Evolutionary conservation across 2,888 invertebrate species (phyloP).

Genomic region (Hetaerina titia): DNA sequence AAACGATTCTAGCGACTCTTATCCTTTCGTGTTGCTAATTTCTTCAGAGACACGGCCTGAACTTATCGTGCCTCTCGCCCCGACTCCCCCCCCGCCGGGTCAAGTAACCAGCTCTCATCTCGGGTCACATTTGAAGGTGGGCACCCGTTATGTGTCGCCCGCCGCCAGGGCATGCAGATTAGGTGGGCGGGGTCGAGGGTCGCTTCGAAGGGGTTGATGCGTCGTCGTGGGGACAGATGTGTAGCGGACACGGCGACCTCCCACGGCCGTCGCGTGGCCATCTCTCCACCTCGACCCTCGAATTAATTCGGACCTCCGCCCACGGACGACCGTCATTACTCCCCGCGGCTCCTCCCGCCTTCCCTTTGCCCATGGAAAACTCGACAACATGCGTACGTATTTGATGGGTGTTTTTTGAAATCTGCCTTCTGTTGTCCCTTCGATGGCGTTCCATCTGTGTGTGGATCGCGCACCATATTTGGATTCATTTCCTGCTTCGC

Average conservation of each 20-base stretch:
- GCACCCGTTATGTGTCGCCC: not conserved
- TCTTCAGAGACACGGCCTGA: no score
- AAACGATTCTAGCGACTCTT: no score
- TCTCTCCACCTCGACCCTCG: conserved; percentile 19
- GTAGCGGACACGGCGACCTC: not conserved
- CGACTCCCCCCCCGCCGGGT: not conserved
- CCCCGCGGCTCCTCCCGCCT: not conserved
- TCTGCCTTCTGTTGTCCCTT: not conserved
- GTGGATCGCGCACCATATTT: not conserved
- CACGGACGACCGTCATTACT: conserved; percentile 30
- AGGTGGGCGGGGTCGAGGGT: not conserved
- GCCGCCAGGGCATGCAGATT: not conserved
- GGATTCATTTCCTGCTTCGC: conserved; percentile 5
- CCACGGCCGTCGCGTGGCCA: conserved; percentile 17
- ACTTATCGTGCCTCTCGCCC: no score
- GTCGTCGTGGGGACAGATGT: conserved; percentile 48
- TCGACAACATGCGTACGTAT: not conserved
- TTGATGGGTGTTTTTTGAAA: not conserved
- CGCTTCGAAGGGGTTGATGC: not conserved
- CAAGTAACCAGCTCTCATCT: not conserved
- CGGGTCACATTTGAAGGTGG: not conserved
- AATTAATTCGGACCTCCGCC: conserved; percentile 20
- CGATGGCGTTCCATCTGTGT: not conserved
- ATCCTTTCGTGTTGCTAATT: no score
- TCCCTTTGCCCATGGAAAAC: not conserved